These are phyloP conservation scores for Tiphia femorata DNA, from an alignment of 2,888 invertebrate species.

Conservation along the genomic window DNA sequence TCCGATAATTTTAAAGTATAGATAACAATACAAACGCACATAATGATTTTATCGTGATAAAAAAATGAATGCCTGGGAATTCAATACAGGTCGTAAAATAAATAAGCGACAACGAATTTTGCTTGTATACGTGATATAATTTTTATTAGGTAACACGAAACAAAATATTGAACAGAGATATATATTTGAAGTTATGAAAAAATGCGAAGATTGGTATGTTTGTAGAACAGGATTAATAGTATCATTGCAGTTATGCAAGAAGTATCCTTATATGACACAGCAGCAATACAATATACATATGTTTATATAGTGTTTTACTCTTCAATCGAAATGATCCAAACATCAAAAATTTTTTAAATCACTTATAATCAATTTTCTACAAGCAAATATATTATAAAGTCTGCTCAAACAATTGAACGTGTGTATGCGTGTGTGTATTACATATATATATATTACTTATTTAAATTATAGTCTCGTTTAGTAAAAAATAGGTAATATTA, in stretches of 20 bases:
- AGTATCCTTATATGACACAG: slow-evolving; percentile 42
- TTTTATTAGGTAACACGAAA: slow-evolving; percentile 44
- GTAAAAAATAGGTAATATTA: too few species aligned
- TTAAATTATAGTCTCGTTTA: too few species aligned
- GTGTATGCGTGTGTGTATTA: too few species aligned
- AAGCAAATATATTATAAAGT: neutral
- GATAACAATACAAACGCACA: too few species aligned
- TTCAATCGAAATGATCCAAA: slow-evolving; percentile 51
- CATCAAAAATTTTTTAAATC: too few species aligned
- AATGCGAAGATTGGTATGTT: slow-evolving; percentile 34
- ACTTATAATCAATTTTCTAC: neutral
- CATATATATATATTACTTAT: too few species aligned
- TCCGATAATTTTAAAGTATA: too few species aligned
- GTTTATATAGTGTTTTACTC: slow-evolving; percentile 44
- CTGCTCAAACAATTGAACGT: too few species aligned
- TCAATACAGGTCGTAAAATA: too few species aligned
- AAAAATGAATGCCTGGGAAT: too few species aligned
- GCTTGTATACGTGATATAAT: slow-evolving; percentile 18
- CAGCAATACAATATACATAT: slow-evolving; percentile 40
- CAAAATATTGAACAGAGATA: slow-evolving; percentile 19
- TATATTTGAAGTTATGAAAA: slow-evolving; percentile 39
- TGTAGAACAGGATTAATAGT: slow-evolving; percentile 33
- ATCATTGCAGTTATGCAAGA: slow-evolving; percentile 33
- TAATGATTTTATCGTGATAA: too few species aligned
- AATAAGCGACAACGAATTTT: too few species aligned